phyloP scores from a whole-genome alignment of 2,888 invertebrate species.

The Patella depressa region DNA sequence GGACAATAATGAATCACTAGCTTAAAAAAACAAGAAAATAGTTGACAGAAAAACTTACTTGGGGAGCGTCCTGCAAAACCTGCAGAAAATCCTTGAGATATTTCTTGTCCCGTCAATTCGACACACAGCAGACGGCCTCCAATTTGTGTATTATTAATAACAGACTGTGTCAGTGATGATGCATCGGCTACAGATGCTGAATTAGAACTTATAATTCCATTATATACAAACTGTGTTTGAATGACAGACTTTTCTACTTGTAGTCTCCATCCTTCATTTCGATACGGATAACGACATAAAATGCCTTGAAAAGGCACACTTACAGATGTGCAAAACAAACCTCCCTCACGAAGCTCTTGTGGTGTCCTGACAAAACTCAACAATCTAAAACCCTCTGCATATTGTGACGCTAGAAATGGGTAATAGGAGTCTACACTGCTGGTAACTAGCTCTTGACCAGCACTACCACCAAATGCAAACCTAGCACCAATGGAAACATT shows the following conservation, averaged over 20 bases:
- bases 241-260: slow-evolving; percentile 56
- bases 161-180: slow-evolving; percentile 48
- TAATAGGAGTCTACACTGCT: slow-evolving; percentile 39
- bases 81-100: slow-evolving; percentile 24
- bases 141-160: slow-evolving; percentile 43
- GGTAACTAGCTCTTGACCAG: slow-evolving; percentile 27
- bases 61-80: slow-evolving; percentile 23
- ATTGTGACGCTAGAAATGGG: slow-evolving; percentile 36
- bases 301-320: slow-evolving; percentile 49
- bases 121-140: slow-evolving; percentile 55
- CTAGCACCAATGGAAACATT: slow-evolving; percentile 35
- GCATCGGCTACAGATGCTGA: slow-evolving; percentile 27
- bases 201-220: slow-evolving; percentile 23
- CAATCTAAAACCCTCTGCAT: slow-evolving; percentile 41
- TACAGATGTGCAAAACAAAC: slow-evolving; percentile 33
- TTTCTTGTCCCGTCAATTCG: slow-evolving; percentile 51
- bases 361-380: slow-evolving; percentile 45
- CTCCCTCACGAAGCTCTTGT: slow-evolving; percentile 31
- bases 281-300: slow-evolving; percentile 45
- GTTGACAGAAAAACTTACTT: slow-evolving; percentile 18
- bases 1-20: neutral
- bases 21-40: neutral
- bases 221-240: slow-evolving; percentile 29
- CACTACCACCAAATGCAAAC: neutral
- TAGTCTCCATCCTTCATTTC: slow-evolving; percentile 50